Conservation (phyloP, 2,113 vertebrate species). For the Bos taurus region DNA sequence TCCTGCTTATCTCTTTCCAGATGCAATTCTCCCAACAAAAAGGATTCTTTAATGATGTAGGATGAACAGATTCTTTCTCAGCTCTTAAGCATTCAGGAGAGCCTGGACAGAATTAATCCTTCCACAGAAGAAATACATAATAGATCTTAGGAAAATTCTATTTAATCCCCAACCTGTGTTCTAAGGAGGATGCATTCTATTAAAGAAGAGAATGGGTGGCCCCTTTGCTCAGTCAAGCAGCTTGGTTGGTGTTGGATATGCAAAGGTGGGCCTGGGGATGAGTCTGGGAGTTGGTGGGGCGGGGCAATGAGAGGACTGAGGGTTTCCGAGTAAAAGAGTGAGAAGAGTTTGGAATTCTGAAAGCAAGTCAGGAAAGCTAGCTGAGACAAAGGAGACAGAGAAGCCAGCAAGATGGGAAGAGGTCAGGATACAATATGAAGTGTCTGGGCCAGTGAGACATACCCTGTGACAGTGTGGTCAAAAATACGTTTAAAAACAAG, state of each 20-base stretch:
- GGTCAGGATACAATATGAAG: background rate
- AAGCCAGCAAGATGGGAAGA: background rate
- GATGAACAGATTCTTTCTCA: conserved; percentile 8
- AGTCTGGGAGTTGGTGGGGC: background rate
- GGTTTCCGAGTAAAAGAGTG: background rate
- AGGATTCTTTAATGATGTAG: background rate
- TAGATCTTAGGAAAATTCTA: background rate
- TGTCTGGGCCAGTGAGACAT: background rate
- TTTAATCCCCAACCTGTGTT: background rate
- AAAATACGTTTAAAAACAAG: background rate
- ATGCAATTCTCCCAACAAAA: background rate
- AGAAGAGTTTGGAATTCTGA: background rate
- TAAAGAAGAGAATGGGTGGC: background rate
- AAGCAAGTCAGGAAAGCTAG: background rate
- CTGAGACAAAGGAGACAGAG: background rate
- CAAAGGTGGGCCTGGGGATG: background rate
- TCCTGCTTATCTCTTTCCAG: background rate
- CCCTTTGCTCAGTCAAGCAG: background rate
- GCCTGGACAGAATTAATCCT: background rate
- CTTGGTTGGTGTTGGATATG: background rate
- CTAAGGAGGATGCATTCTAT: background rate
- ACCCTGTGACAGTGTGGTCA: background rate
- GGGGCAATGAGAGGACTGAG: background rate
- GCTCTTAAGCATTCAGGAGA: background rate
- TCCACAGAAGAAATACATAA: background rate